Evolutionary conservation across 2,888 invertebrate species (phyloP).

Genomic region (Eurytoma californica): DNA sequence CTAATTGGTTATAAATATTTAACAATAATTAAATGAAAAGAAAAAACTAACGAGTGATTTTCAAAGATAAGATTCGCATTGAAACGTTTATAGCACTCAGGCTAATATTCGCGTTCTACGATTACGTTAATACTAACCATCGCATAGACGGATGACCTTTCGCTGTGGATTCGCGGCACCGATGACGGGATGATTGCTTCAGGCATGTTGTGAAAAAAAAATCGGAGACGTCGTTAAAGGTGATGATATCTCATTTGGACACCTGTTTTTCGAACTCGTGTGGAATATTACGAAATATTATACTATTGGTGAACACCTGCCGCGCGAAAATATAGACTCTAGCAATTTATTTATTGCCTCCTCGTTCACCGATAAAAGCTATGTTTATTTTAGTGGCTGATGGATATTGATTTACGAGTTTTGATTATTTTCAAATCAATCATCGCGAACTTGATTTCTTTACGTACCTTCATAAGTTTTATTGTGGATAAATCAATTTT

Average conservation of each 20-base stretch:
- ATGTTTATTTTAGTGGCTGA: not conserved
- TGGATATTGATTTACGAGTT: slow-evolving; percentile 18
- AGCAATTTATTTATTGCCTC: slow-evolving; percentile 25
- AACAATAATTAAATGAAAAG: too few relatives aligned
- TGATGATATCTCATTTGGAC: slow-evolving; percentile 32
- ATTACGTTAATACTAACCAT: slow-evolving; percentile 9
- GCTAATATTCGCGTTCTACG: not conserved
- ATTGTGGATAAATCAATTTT: slow-evolving; percentile 41
- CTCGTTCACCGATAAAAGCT: too few relatives aligned
- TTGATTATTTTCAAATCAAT: slow-evolving; percentile 47
- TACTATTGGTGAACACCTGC: not conserved
- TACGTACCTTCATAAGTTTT: slow-evolving; percentile 10
- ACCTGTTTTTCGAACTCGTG: slow-evolving; percentile 29
- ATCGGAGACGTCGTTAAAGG: slow-evolving; percentile 9
- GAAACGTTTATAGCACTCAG: slow-evolving; percentile 24
- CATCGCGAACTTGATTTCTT: slow-evolving; percentile 15
- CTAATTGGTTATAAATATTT: too few relatives aligned
- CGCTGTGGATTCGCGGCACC: not conserved
- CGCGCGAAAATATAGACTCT: not conserved
- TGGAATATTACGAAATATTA: slow-evolving; percentile 15
- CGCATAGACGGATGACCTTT: slow-evolving; percentile 20
- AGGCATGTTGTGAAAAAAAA: not conserved
- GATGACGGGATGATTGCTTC: not conserved
- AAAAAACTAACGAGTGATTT: too few relatives aligned
- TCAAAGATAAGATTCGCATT: slow-evolving; percentile 6